Conservation (phyloP, 2,113 vertebrate genomes). For the Mohoua ochrocephala region DNA sequence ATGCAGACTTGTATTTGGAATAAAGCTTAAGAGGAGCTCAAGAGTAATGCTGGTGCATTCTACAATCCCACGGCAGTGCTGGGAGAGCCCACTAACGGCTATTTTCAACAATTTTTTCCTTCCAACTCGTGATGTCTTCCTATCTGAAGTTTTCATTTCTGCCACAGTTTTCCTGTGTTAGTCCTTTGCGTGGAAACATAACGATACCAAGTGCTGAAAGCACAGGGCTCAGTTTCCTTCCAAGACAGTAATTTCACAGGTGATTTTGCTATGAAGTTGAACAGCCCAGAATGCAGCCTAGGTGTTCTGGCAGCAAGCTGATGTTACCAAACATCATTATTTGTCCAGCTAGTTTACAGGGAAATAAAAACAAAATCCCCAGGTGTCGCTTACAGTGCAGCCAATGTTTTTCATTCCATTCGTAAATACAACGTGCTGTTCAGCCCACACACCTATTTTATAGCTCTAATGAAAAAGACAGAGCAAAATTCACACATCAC, state of each 20-base stretch:
- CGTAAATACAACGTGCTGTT: not conserved
- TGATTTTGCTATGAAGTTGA: not conserved
- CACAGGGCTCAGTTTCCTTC: not conserved
- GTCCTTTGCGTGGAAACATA: not conserved
- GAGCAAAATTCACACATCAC: not conserved
- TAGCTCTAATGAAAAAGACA: slow-evolving; percentile 18
- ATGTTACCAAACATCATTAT: not conserved
- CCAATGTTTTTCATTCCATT: not conserved
- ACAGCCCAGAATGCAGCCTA: not conserved
- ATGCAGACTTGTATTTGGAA: not conserved
- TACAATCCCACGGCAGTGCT: not conserved
- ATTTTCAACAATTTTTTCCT: not conserved
- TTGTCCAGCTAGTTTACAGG: not conserved
- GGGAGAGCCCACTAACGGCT: not conserved
- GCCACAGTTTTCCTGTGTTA: not conserved
- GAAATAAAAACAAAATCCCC: slow-evolving; percentile 13
- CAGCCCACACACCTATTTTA: slow-evolving; percentile 51
- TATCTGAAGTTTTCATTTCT: not conserved
- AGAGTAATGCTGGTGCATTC: not conserved
- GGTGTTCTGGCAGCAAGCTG: slow-evolving; percentile 10
- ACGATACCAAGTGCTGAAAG: not conserved
- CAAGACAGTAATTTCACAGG: not conserved
- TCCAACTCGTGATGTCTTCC: not conserved
- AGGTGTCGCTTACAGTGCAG: not conserved
- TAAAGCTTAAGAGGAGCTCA: not conserved